Evolutionary conservation across 1,140 invertebrate species (phyloP).

Genomic region (Cheumatopsyche charites): DNA sequence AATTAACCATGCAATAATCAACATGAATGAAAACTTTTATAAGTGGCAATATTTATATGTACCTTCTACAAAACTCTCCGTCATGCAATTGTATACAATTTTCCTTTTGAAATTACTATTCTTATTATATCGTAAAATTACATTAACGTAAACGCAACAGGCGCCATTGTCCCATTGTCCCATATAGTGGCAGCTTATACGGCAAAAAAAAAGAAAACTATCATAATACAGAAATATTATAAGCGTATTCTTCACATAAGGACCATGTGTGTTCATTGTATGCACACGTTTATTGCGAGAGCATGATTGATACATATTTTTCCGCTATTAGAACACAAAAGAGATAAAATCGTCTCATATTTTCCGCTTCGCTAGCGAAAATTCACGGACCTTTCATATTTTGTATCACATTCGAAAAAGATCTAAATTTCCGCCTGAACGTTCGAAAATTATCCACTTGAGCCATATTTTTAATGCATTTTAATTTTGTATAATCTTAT

Average conservation of each 20-base stretch:
- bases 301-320: slow-evolving; percentile 39
- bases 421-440: too few relatives aligned
- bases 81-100: background rate
- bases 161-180: slow-evolving; percentile 17
- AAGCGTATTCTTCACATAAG: background rate
- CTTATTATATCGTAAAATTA: slow-evolving; percentile 11
- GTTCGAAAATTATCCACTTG: too few relatives aligned
- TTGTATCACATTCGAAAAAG: slow-evolving; percentile 26
- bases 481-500: too few relatives aligned
- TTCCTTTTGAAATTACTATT: background rate
- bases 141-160: slow-evolving; percentile 15
- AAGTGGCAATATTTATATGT: slow-evolving; percentile 10
- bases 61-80: slow-evolving; percentile 1
- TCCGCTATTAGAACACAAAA: slow-evolving; percentile 38
- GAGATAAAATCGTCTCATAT: slow-evolving; percentile 40
- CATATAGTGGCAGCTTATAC: background rate
- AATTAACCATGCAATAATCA: background rate
- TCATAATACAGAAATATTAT: background rate
- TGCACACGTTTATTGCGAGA: slow-evolving; percentile 29
- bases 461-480: too few relatives aligned
- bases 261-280: slow-evolving; percentile 10
- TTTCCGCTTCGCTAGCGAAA: slow-evolving; percentile 30
- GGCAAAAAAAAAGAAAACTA: too few relatives aligned
- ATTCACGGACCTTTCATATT: slow-evolving; percentile 20
- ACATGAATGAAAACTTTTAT: background rate